These are phyloP conservation scores for Ganaspis brasiliensis DNA, from an alignment of 2,888 invertebrate genomes.

Conservation along the genomic window DNA sequence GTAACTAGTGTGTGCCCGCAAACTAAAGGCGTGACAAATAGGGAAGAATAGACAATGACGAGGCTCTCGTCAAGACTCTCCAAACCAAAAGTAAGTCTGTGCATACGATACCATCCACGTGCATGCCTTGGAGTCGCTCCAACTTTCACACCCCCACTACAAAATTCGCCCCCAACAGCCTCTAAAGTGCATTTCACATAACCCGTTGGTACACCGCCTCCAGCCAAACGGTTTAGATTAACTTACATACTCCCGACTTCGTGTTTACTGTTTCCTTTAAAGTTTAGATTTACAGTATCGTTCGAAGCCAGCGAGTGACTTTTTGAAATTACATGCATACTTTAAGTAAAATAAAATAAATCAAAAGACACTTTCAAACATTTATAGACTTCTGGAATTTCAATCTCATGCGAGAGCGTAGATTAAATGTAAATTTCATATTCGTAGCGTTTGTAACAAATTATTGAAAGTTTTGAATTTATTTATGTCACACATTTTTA, in stretches of 20 bases:
- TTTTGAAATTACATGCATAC: no score
- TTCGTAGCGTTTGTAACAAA: no score
- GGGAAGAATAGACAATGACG: conserved; percentile 76
- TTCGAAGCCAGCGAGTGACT: not conserved
- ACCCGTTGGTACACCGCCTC: conserved; percentile 10
- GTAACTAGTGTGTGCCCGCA: conserved; percentile 67
- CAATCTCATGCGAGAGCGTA: no score
- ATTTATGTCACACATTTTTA: no score
- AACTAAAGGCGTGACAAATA: conserved; percentile 75
- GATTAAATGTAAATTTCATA: no score
- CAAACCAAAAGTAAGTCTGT: conserved; percentile 57
- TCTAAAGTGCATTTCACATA: conserved; percentile 21
- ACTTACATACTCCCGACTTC: not conserved
- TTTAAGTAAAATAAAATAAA: no score
- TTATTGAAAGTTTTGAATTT: no score
- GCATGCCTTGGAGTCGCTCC: conserved; percentile 66
- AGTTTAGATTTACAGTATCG: conserved; percentile 1
- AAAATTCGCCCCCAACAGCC: conserved; percentile 21
- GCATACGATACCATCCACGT: conserved; percentile 61
- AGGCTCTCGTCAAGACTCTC: conserved; percentile 64
- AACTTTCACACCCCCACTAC: conserved; percentile 59
- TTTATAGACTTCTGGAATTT: no score
- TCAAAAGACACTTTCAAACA: no score
- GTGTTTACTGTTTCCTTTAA: conserved; percentile 15
- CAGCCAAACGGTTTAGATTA: conserved; percentile 20